Percentiles rank a stretch among this genome's conserved stretches.
Conservation (phyloP, 1,140 invertebrate genomes). For the Phortica variegata region DNA sequence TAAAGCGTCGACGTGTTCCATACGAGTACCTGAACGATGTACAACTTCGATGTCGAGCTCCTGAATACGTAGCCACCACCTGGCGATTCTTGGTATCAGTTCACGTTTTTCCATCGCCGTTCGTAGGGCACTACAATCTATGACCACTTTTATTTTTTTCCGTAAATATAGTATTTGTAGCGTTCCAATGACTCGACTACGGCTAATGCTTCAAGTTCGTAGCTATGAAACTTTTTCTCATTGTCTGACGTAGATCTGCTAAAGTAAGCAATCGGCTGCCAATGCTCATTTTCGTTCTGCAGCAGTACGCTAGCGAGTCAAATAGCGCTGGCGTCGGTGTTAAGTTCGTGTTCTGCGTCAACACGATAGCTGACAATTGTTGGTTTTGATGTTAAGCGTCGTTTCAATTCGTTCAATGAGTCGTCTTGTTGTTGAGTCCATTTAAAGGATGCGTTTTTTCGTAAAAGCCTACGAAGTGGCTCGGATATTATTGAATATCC, state of each 20-base stretch:
- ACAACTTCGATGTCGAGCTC: constrained; percentile 16
- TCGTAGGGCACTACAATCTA: constrained; percentile 29
- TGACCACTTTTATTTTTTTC: constrained; percentile 46
- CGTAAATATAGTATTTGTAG: constrained; percentile 54
- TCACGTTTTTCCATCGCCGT: constrained; percentile 20
- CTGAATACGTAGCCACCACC: constrained; percentile 24
- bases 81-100: constrained; percentile 31
- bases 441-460: constrained; percentile 25
- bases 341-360: constrained; percentile 32
- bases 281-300: constrained; percentile 9
- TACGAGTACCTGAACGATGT: constrained; percentile 9
- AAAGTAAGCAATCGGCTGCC: not conserved
- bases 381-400: constrained; percentile 26
- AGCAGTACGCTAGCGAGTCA: not conserved
- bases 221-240: constrained; percentile 55
- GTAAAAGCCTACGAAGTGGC: constrained; percentile 4
- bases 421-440: constrained; percentile 30
- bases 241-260: constrained; percentile 41
- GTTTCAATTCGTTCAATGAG: constrained; percentile 38
- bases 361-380: constrained; percentile 14
- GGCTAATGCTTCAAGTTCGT: constrained; percentile 57
- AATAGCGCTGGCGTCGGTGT: constrained; percentile 29
- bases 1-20: constrained; percentile 15
- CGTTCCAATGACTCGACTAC: constrained; percentile 55
- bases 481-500: constrained; percentile 30